Conservation (phyloP, 2,888 invertebrate genomes). For the Atethmia centrago region DNA sequence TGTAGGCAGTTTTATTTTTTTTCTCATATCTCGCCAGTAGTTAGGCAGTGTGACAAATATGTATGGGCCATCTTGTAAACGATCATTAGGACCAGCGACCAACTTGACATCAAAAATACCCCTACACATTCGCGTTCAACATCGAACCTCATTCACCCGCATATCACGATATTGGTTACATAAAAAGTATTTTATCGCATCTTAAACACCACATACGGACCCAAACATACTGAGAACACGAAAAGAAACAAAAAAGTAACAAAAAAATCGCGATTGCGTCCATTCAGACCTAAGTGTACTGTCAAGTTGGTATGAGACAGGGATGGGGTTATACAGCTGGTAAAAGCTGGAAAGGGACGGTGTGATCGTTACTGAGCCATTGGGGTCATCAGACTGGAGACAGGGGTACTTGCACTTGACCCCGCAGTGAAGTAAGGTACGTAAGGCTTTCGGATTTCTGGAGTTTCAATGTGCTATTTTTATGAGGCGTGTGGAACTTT, state of each 20-base stretch:
- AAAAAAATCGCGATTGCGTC: slow-evolving; percentile 53
- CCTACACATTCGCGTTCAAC: neutral
- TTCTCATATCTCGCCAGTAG: no score
- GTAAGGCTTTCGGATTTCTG: slow-evolving; percentile 35
- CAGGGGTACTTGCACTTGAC: slow-evolving; percentile 63
- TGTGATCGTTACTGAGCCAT: slow-evolving; percentile 54
- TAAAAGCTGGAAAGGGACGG: slow-evolving; percentile 28
- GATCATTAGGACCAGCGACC: neutral
- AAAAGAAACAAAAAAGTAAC: slow-evolving; percentile 12
- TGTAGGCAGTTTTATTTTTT: neutral
- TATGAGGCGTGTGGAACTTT: neutral
- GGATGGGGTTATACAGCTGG: slow-evolving; percentile 8
- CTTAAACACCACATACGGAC: slow-evolving; percentile 36
- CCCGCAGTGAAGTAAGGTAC: slow-evolving; percentile 49
- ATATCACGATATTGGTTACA: slow-evolving; percentile 36
- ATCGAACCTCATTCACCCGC: slow-evolving; percentile 31
- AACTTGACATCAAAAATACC: slow-evolving; percentile 18
- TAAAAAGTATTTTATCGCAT: slow-evolving; percentile 50
- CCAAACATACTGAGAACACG: slow-evolving; percentile 23
- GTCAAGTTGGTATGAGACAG: slow-evolving; percentile 52
- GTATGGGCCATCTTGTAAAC: neutral
- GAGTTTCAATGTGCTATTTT: slow-evolving; percentile 44
- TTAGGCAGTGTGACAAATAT: neutral
- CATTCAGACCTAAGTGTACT: slow-evolving; percentile 52
- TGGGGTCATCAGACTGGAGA: slow-evolving; percentile 64